phyloP scores from a whole-genome alignment of 2,797 vertebrate species.

The Staurois parvus region DNA sequence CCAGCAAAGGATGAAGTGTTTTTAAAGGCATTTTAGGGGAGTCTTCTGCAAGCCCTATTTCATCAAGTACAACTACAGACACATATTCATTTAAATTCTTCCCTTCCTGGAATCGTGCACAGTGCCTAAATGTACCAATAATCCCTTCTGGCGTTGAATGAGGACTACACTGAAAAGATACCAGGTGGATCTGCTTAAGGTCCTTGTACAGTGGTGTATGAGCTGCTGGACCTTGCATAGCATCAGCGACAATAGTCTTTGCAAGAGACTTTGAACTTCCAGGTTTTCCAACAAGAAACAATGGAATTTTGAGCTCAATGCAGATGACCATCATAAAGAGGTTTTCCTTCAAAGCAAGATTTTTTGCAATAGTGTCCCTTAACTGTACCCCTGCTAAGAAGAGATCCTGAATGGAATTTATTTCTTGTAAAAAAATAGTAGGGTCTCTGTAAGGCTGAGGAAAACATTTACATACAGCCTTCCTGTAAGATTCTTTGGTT shows the following conservation, averaged over 20 bases:
- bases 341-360: constrained; percentile 93
- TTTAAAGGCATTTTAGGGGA: constrained; percentile 97
- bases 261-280: constrained; percentile 98
- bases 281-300: constrained; percentile 96
- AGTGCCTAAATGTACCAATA: constrained; percentile 94
- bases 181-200: constrained; percentile 92
- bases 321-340: constrained; percentile 99
- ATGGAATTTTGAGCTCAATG: constrained; percentile 93
- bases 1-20: constrained; percentile 92
- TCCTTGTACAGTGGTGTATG: constrained; percentile 86
- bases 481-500: constrained; percentile 81
- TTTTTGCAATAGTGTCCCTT: constrained; percentile 88
- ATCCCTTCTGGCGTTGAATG: constrained; percentile 97
- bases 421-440: constrained; percentile 81
- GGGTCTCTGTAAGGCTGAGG: constrained; percentile 69
- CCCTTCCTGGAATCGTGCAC: constrained; percentile 93
- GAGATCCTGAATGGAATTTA: constrained; percentile 87
- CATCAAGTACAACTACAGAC: constrained; percentile 95
- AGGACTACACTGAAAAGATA: constrained; percentile 97
- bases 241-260: constrained; percentile 94
- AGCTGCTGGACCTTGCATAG: constrained; percentile 94
- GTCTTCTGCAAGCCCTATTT: constrained; percentile 96
- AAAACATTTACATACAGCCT: constrained; percentile 75
- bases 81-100: constrained; percentile 91
- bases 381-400: constrained; percentile 85